Evolutionary conservation across 2,113 vertebrate genomes (phyloP).

Genomic region (Heterotilapia buettikoferi): DNA sequence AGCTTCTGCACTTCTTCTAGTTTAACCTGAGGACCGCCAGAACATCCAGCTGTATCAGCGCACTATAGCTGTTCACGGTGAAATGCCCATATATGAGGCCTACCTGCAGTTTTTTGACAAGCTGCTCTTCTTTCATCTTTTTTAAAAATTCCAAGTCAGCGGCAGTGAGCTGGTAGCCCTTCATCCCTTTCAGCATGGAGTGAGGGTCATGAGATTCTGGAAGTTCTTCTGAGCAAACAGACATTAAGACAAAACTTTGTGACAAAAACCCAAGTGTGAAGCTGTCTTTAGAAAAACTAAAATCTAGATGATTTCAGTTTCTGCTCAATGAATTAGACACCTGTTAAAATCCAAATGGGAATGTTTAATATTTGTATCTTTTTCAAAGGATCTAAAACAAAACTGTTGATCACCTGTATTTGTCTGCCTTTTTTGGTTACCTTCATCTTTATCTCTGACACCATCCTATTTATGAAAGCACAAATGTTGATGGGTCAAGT

Average conservation of each 20-base stretch:
- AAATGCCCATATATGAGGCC: not conserved
- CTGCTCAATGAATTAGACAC: not conserved
- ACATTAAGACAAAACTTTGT: not conserved
- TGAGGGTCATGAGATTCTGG: not conserved
- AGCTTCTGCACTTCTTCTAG: conserved; percentile 9
- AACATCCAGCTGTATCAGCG: not conserved
- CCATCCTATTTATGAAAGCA: not conserved
- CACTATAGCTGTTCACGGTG: accelerated
- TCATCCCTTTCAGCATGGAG: conserved; percentile 63
- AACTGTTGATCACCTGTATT: not conserved
- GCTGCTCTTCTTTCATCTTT: conserved; percentile 40
- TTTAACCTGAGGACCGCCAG: conserved; percentile 18
- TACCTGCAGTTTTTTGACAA: conserved; percentile 47
- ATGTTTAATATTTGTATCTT: not conserved
- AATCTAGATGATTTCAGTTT: not conserved
- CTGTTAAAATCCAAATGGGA: not conserved
- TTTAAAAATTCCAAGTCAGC: conserved; percentile 59
- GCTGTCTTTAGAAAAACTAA: not conserved
- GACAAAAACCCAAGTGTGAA: not conserved
- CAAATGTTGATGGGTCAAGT: not conserved
- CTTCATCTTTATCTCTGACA: too few relatives aligned
- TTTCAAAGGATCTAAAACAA: not conserved
- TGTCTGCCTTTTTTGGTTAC: not conserved
- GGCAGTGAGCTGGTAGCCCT: conserved; percentile 41
- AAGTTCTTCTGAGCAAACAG: not conserved